Evolutionary conservation across 2,888 invertebrate species (phyloP).

Genomic region (Malthinus seriepunctatus): DNA sequence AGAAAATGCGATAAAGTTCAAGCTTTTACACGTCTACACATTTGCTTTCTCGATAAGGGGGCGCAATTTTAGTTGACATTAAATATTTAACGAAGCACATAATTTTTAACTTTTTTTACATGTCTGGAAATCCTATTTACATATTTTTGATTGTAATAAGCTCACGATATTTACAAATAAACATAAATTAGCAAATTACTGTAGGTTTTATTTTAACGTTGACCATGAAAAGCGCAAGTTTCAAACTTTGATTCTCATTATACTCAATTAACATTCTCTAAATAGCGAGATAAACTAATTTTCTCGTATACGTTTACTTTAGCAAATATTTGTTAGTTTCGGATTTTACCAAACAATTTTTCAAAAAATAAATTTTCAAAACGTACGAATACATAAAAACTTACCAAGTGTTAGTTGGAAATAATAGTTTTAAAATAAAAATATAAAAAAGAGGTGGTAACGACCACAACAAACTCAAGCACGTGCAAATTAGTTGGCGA

Average conservation of each 20-base stretch:
- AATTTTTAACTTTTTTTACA: conserved; percentile 18
- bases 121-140: conserved; percentile 16
- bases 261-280: conserved; percentile 3
- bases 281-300: conserved; percentile 5
- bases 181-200: conserved; percentile 16
- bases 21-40: conserved; percentile 17
- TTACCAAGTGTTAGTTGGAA: conserved; percentile 1
- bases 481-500: conserved; percentile 16
- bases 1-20: conserved; percentile 16
- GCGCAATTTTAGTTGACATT: conserved; percentile 14
- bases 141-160: conserved; percentile 16
- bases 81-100: conserved; percentile 14
- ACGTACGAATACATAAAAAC: neutral
- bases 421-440: neutral
- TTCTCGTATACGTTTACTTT: neutral
- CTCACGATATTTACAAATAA: conserved; percentile 23
- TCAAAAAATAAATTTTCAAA: neutral
- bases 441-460: neutral
- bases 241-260: conserved; percentile 6
- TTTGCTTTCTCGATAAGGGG: conserved; percentile 15
- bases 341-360: neutral
- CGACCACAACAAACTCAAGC: conserved; percentile 18
- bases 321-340: neutral
- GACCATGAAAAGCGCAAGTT: conserved; percentile 6
- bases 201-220: neutral